Base-by-base conservation (phyloP, 2,797 vertebrate species). In the Gallinago nigripennis region DNA sequence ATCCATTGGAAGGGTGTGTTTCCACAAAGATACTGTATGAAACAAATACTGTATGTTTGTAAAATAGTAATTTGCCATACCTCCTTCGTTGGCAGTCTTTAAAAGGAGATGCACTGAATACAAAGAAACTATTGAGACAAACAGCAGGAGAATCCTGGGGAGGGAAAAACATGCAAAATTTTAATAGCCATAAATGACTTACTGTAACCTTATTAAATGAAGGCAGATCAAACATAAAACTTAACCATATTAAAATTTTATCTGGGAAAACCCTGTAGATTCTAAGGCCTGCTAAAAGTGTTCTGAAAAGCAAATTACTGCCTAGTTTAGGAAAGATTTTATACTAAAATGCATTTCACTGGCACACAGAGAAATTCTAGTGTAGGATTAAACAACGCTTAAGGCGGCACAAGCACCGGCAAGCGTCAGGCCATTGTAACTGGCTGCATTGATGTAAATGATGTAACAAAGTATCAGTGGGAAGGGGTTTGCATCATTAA, bases 21-120 rank as follows among this genome's bases (percentile, higher is more conserved):
- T 75, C 54, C 54, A 69, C 11, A 37, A n/a, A n/a, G n/a, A 85
- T 3, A 66, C 24, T 9, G 15, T 4, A 60, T 12, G 14, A 64
- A 95, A 30, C 8, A 60, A 82, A 30, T 45, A 63, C 43, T 5
- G 1, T 3, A 5, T 33, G 48, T 53, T 61, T 81, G 76, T 57
- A 79, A 92, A 78, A 71, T 0, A 90, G 31, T 43, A 81, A 81
- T 65, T 73, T 77, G 66, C 51, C 58, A 21, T 98, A 99, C 99
- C 99, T 99, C 99, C 99, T 99, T 99, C 99, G 48, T 99, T 99
- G 92, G 99, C 99, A 13, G 99, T 99, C 98, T 99, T 99, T 86
- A 99, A 97, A 95, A 99, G 98, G 96, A 99, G 98, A 97, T 99
- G 99, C 93, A 99, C 99, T 79, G 99, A 99, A 97, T 99, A 99